phyloP scores from a whole-genome alignment of 2,888 invertebrate species.

The Bugulina stolonifera region DNA sequence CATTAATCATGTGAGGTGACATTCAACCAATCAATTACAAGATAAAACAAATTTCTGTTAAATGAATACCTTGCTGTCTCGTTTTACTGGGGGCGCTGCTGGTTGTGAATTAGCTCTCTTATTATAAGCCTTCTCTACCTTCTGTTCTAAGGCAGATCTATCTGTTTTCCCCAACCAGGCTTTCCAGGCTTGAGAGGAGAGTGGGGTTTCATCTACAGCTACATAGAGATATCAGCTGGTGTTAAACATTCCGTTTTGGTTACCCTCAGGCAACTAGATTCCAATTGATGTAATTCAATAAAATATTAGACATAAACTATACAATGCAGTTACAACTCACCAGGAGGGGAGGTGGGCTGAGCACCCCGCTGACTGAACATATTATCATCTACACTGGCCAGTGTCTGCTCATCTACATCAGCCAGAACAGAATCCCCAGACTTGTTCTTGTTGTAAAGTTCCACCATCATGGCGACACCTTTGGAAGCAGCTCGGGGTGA shows the following conservation, averaged over 20 bases:
- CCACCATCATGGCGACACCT: slow-evolving; percentile 24
- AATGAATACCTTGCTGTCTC: slow-evolving; percentile 22
- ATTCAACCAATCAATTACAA: no score
- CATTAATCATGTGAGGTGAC: no score
- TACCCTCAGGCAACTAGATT: no score
- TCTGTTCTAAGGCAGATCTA: slow-evolving; percentile 14
- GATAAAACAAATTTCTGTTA: no score
- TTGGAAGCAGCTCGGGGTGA: slow-evolving; percentile 22
- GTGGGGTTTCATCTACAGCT: neutral
- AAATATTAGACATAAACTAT: no score
- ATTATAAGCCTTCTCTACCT: slow-evolving; percentile 3
- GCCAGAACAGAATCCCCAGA: neutral
- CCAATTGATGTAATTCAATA: neutral
- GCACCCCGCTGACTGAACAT: slow-evolving; percentile 1
- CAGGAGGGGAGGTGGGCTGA: neutral
- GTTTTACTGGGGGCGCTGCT: neutral
- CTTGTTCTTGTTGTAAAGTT: slow-evolving; percentile 24
- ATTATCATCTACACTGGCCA: slow-evolving; percentile 13
- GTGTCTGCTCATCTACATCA: slow-evolving; percentile 17
- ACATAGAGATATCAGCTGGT: neutral
- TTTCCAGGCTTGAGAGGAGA: slow-evolving; percentile 4
- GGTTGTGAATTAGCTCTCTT: neutral
- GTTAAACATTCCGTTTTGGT: no score
- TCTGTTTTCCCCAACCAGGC: slow-evolving; percentile 2
- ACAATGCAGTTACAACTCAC: neutral